Conservation (phyloP, 2,888 invertebrate genomes). For the Acronicta aceris region DNA sequence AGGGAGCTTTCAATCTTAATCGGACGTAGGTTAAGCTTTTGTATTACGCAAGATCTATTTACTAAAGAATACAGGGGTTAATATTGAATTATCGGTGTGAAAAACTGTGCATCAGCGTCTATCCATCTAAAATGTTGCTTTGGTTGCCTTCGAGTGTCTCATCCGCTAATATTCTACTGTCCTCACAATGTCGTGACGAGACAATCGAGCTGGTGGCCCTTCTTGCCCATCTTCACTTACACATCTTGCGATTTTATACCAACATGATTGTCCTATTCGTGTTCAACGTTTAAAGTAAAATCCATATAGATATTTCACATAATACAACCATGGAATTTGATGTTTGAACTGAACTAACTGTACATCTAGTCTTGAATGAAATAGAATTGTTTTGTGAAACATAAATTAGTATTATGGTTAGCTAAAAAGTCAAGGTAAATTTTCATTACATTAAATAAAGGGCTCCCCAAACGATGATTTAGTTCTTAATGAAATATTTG, state of each 20-base stretch:
- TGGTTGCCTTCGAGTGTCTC: too few relatives aligned
- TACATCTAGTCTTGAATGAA: conserved; percentile 4
- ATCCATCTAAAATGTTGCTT: too few relatives aligned
- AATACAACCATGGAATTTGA: too few relatives aligned
- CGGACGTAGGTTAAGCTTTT: conserved; percentile 55
- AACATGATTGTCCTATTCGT: too few relatives aligned
- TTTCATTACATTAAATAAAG: conserved; percentile 30
- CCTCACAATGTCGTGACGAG: too few relatives aligned
- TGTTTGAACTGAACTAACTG: not conserved
- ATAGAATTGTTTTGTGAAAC: conserved; percentile 11
- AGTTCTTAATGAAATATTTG: conserved; percentile 2
- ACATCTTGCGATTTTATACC: too few relatives aligned
- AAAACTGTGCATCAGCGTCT: too few relatives aligned
- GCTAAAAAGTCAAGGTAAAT: conserved; percentile 20
- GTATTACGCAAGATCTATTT: conserved; percentile 60
- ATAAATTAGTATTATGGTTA: conserved; percentile 26
- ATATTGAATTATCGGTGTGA: not conserved
- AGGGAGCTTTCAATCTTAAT: conserved; percentile 63
- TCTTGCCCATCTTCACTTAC: too few relatives aligned
- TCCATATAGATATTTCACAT: too few relatives aligned
- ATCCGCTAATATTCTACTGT: too few relatives aligned
- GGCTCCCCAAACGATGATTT: conserved; percentile 13
- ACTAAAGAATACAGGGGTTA: conserved; percentile 6
- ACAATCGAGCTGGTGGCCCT: too few relatives aligned
- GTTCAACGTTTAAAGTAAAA: not conserved